Evolutionary conservation across 2,888 invertebrate genomes (phyloP), one percentile per base, ranked within the genome.

Genomic region (Latheticus oryzae): DNA sequence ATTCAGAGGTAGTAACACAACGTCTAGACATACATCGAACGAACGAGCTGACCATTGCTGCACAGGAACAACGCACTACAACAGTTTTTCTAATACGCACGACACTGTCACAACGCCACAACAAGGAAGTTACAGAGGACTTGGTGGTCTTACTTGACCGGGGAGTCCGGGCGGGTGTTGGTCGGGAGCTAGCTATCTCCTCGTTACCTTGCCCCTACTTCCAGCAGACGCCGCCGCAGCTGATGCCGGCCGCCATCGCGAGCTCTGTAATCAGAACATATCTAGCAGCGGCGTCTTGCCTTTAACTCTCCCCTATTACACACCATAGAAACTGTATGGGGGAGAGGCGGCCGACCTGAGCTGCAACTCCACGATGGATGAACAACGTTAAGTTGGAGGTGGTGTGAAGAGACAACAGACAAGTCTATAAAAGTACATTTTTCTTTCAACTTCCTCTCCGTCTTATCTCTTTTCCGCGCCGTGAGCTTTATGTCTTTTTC

Each of bases 191-290:
- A 82, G 82, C 82, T 82, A 81, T 82, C 81, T 82, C 82, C 82
- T 82, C 82, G 82, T 82, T 83, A 83, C 82, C 82, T 82, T 82
- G 79, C 82, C 82, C 81, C 82, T 83, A 83, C 82, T 83, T 83
- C 83, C 82, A 82, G 82, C 80, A 82, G 82, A 82, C 81, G 82
- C 82, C 82, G 80, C 80, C 79, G 81, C 79, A 78, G 79, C 82
- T 81, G 69, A 65, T 69, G 69, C 65, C 69, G 69, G 71, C 70
- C 76, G 74, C 73, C 78, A 77, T 77, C 75, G 72, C 73, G 81
- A 81, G 81, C 81, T 83, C 84, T 83, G 83, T 78, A 83, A 83
- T 81, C 80, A 82, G 82, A 83, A 83, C 79, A 83, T 79, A 81
- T 80, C 80, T 81, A 80, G 81, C 80, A 81, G 81, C 81, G 80